phyloP scores from a whole-genome alignment of 1,140 invertebrate species.

The Tetranychus cinnabarinus region DNA sequence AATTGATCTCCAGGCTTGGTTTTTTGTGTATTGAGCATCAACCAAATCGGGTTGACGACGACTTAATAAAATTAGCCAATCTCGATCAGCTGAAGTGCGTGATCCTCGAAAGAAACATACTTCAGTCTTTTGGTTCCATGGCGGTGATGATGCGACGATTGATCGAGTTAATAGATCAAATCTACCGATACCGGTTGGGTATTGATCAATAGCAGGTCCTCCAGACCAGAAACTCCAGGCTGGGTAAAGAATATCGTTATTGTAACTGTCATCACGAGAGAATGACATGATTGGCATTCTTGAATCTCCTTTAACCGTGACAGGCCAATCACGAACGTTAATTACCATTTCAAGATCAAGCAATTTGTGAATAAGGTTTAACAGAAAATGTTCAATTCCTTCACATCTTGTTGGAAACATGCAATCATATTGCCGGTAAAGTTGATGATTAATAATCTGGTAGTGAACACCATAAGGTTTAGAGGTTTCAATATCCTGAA shows the following conservation, averaged over 20 bases:
- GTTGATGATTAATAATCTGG: constrained; percentile 50
- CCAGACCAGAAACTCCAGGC: constrained; percentile 96
- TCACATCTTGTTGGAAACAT: constrained; percentile 68
- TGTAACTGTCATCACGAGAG: constrained; percentile 64
- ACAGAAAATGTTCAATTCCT: constrained; percentile 68
- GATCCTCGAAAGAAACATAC: constrained; percentile 80
- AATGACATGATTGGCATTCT: constrained; percentile 70
- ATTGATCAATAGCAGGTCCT: constrained; percentile 74
- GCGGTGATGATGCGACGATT: constrained; percentile 28
- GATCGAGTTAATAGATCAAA: constrained; percentile 63
- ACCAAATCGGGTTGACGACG: constrained; percentile 45
- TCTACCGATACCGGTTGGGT: constrained; percentile 69
- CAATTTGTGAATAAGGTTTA: constrained; percentile 34
- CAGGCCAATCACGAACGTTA: constrained; percentile 80
- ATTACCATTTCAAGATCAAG: constrained; percentile 65
- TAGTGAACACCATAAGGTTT: constrained; percentile 45
- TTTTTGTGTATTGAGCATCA: constrained; percentile 86
- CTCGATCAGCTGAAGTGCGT: constrained; percentile 65
- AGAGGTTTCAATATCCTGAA: constrained; percentile 32
- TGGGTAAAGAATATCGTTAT: constrained; percentile 83
- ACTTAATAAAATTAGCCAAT: constrained; percentile 64
- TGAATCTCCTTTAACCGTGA: constrained; percentile 31
- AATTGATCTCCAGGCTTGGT: constrained; percentile 92
- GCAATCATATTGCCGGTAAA: constrained; percentile 59
- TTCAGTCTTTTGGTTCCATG: constrained; percentile 50